Percentiles rank a stretch among this genome's conserved stretches.
These are phyloP conservation scores for Rhopalosiphum padi DNA, from an alignment of 1,140 invertebrate genomes.

Conservation along the genomic window DNA sequence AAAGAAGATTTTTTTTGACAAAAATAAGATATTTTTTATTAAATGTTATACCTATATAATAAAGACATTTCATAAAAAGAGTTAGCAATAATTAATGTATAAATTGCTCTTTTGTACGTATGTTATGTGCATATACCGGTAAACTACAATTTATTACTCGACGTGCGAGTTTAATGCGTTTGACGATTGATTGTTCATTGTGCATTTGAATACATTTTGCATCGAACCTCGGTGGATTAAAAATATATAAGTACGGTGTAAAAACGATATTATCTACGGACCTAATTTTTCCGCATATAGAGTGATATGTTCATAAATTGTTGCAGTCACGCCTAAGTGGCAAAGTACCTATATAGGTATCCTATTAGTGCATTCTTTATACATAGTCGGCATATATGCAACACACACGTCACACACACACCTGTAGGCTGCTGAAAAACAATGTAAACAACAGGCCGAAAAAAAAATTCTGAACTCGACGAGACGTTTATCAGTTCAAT, in stretches of 20 bases:
- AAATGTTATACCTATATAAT: too few relatives aligned
- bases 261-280: too few relatives aligned
- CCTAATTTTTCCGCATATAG: too few relatives aligned
- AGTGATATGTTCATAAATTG: too few relatives aligned
- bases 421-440: not conserved
- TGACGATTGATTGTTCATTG: not conserved
- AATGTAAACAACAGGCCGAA: not conserved
- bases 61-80: not conserved
- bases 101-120: not conserved
- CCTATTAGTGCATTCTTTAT: not conserved
- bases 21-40: too few relatives aligned
- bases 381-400: not conserved
- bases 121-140: not conserved
- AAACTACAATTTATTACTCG: not conserved
- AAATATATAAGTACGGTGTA: too few relatives aligned
- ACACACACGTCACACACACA: not conserved
- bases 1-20: too few relatives aligned
- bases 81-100: not conserved
- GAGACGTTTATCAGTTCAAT: not conserved
- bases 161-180: not conserved
- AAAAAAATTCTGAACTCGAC: not conserved
- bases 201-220: not conserved
- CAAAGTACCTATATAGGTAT: not conserved
- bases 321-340: not conserved
- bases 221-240: too few relatives aligned